Percentiles rank a stretch among this genome's conserved stretches.
Evolutionary conservation across 2,113 vertebrate genomes (phyloP).

Genomic region (Tinamus guttatus): DNA sequence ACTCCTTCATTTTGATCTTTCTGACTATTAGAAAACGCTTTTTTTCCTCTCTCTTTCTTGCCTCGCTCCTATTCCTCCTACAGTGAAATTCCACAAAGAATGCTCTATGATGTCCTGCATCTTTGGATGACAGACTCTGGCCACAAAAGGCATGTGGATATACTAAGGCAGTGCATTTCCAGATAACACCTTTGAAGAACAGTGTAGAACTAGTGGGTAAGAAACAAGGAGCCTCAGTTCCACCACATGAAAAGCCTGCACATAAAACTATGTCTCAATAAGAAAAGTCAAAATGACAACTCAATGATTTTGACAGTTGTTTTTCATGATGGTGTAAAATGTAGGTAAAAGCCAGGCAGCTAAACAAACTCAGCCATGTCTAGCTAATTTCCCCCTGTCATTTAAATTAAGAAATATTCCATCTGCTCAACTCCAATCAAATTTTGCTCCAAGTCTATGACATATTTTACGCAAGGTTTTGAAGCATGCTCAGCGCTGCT

Average conservation of each 20-base stretch:
- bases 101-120: neutral
- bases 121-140: neutral
- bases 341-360: neutral
- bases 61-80: neutral
- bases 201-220: neutral
- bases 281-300: neutral
- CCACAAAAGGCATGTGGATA: neutral
- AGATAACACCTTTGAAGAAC: neutral
- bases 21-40: neutral
- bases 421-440: neutral
- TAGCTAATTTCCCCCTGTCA: neutral
- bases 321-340: neutral
- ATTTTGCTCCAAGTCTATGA: neutral
- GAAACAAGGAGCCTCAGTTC: neutral
- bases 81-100: neutral
- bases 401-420: neutral
- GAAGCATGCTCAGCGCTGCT: neutral
- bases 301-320: fast-evolving
- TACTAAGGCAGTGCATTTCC: neutral
- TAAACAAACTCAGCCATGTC: neutral
- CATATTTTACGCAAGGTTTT: neutral
- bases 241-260: neutral
- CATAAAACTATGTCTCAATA: neutral
- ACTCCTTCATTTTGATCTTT: neutral
- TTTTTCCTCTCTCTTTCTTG: neutral